A percentile compares a stretch with the other conserved stretches of the same genome.
Conservation (phyloP, 2,113 vertebrate species). For the Stictonetta naevosa region DNA sequence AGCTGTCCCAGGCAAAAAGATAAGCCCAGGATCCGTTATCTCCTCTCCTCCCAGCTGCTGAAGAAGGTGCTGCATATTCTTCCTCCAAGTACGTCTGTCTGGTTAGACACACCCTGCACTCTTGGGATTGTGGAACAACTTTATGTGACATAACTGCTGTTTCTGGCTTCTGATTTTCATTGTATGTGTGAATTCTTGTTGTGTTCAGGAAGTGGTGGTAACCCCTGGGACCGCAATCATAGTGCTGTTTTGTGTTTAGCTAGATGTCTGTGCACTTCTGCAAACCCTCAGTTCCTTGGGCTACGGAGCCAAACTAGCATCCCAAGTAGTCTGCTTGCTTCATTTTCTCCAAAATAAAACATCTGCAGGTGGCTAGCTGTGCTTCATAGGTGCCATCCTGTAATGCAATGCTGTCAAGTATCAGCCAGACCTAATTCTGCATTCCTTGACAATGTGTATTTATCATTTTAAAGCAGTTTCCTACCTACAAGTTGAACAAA, state of each 20-base stretch:
- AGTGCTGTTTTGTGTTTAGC: background rate
- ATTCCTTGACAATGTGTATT: background rate
- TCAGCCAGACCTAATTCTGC: background rate
- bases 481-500: background rate
- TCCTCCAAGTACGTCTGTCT: background rate
- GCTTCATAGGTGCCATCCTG: background rate
- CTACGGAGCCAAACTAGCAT: background rate
- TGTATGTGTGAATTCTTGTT: slow-evolving; percentile 7
- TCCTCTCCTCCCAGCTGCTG: rapidly evolving
- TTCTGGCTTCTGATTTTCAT: slow-evolving; percentile 43
- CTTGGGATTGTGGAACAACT: slow-evolving; percentile 6
- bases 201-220: slow-evolving; percentile 56
- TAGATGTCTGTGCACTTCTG: background rate
- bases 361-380: background rate
- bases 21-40: background rate
- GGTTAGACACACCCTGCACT: background rate
- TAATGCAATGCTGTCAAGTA: background rate
- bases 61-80: background rate
- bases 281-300: background rate
- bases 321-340: background rate
- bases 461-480: background rate
- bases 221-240: slow-evolving; percentile 39
- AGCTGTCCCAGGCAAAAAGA: background rate
- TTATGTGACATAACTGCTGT: slow-evolving; percentile 15
- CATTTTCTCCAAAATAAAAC: background rate